Evolutionary conservation across 2,113 vertebrate species (phyloP), one percentile per base, ranked within the genome.

Genomic region (Megaleporinus macrocephalus): DNA sequence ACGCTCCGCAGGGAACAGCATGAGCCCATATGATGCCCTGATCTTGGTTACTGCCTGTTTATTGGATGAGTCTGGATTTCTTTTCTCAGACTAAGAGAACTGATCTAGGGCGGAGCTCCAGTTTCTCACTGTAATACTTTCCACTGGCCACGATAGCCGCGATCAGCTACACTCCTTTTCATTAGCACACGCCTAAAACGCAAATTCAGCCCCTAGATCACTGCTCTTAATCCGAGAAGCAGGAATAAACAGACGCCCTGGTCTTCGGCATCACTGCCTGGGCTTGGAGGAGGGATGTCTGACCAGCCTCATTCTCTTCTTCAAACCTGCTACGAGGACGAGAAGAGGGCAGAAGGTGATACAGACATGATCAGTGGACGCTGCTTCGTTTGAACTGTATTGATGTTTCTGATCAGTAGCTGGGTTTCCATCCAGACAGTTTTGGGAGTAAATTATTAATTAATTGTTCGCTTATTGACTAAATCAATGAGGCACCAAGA

Each of bases 271-370:
- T 92, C 75, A 91, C 79, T 89, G 66, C 63, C 44, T 92, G 51
- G 80, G 82, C 73, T 88, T 93, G 65, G 63, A 74, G 65, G 63
- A 74, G 68, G 89, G 91, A 83, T 70, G 91, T 80, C 79, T 89
- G 65, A 76, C 88, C 76, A 86, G 55, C 70, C 87, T 86, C 24
- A 41, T 9, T 84, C 80, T 90, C 84, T 89, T 91, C 79, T 62
- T 90, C n/a, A 88, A 36, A 62, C 85, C 91, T 73, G 47, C 88
- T 91, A 88, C 59, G 53, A 41, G 41, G 74, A 55, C 5, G 62
- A 44, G 20, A 29, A 6, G 7, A 80, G 49, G 6, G 6, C 0
- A 9, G 68, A 57, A 18, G n/a, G 22, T 73, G 4, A 27, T n/a
- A 33, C 51, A 51, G 7, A 61, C 33, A 41, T 33, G 22, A 30